Conservation (phyloP, 2,113 vertebrate genomes). For the Tragelaphus scriptus region DNA sequence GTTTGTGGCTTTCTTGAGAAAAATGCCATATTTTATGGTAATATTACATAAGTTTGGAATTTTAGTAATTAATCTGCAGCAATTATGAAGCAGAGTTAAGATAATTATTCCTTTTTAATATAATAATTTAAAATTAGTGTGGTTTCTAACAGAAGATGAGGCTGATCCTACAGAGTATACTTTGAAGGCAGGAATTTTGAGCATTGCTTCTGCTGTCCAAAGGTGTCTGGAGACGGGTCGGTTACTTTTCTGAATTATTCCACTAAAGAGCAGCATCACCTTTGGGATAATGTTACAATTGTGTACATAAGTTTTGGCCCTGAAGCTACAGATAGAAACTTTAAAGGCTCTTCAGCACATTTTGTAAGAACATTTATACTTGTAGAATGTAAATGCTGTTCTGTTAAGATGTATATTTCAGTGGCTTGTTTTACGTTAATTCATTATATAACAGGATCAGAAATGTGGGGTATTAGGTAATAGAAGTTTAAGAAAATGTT, state of each 20-base stretch:
- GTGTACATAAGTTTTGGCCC: not conserved
- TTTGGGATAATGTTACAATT: not conserved
- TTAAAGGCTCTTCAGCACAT: not conserved
- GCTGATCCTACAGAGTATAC: not conserved
- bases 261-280: not conserved
- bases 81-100: slow-evolving; percentile 43
- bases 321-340: not conserved
- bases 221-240: not conserved
- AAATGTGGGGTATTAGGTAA: not conserved
- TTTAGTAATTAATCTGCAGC: slow-evolving; percentile 60
- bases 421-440: not conserved
- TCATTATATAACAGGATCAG: not conserved
- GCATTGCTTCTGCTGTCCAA: not conserved
- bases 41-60: slow-evolving; percentile 64
- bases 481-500: not conserved
- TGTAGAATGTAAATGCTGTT: not conserved
- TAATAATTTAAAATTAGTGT: slow-evolving; percentile 63
- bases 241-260: not conserved
- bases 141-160: slow-evolving; percentile 41
- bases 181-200: not conserved
- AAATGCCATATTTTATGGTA: slow-evolving; percentile 72
- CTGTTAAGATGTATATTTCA: not conserved
- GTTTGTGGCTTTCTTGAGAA: slow-evolving; percentile 66
- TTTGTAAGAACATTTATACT: not conserved
- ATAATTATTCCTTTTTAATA: slow-evolving; percentile 48